A percentile compares a stretch with the other conserved stretches of the same genome.
phyloP scores from a whole-genome alignment of 1,140 invertebrate species.

The Neoseiulus cucumeris region DNA sequence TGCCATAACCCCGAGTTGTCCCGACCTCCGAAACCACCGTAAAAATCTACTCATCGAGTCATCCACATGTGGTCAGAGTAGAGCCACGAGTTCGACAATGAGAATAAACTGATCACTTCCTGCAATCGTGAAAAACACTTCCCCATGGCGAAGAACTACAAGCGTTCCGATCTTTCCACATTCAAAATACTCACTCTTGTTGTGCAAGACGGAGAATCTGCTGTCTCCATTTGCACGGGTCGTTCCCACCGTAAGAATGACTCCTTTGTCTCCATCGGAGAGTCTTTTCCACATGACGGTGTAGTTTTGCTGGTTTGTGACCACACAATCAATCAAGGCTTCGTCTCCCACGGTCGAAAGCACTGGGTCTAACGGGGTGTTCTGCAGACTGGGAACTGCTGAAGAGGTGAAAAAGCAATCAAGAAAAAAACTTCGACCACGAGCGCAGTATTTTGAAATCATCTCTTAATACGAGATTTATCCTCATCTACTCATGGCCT shows the following conservation, averaged over 20 bases:
- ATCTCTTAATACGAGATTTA: no score
- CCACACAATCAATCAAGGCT: slow-evolving; percentile 20
- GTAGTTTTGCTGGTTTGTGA: slow-evolving; percentile 20
- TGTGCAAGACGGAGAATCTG: slow-evolving; percentile 46
- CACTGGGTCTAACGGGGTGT: slow-evolving; percentile 20
- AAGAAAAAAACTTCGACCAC: background rate
- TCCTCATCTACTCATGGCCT: no score
- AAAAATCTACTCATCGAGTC: no score
- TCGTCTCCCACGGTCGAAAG: slow-evolving; percentile 19
- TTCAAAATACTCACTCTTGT: slow-evolving; percentile 37
- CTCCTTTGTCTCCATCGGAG: slow-evolving; percentile 13
- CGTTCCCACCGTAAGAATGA: slow-evolving; percentile 43
- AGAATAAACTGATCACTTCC: no score
- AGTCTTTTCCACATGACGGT: slow-evolving; percentile 19
- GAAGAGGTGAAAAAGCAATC: background rate
- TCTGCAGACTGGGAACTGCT: slow-evolving; percentile 19
- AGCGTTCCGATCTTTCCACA: no score
- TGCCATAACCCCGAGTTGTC: no score
- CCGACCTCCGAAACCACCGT: no score
- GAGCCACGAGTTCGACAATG: no score
- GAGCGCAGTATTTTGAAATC: no score
- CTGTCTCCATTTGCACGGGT: slow-evolving; percentile 46
- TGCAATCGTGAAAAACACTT: no score
- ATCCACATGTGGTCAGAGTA: no score
- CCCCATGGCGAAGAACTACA: no score